Evolutionary conservation across 2,797 vertebrate species (phyloP).

Genomic region (Anabacerthia variegaticeps): DNA sequence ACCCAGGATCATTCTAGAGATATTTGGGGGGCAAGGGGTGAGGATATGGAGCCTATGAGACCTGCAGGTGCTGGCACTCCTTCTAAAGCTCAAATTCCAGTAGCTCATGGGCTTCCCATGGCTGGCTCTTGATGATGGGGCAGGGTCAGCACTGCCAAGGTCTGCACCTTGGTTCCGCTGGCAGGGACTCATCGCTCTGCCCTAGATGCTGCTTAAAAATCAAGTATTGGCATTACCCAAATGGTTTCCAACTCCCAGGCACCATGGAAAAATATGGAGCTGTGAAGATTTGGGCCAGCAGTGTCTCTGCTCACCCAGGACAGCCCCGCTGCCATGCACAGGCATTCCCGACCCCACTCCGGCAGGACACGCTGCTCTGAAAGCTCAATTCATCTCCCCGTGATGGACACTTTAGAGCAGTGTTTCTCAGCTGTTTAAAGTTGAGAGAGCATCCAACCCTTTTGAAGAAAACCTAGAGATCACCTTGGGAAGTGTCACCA

Average conservation of each 20-base stretch:
- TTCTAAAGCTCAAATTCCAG: not conserved
- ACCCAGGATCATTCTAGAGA: not conserved
- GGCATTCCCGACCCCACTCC: not conserved
- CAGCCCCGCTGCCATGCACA: rapidly evolving
- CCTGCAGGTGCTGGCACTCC: not conserved
- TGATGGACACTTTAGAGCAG: slow-evolving; percentile 49
- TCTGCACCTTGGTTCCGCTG: rapidly evolving
- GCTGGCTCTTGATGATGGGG: rapidly evolving
- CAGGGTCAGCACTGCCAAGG: rapidly evolving
- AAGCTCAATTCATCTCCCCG: not conserved
- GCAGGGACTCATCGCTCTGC: rapidly evolving
- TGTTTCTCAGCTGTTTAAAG: not conserved
- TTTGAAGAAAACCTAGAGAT: slow-evolving; percentile 55
- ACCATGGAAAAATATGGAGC: not conserved
- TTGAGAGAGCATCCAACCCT: slow-evolving; percentile 24
- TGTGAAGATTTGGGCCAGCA: not conserved
- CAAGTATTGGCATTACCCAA: rapidly evolving
- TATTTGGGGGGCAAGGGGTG: not conserved
- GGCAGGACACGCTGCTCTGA: not conserved
- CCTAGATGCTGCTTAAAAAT: not conserved
- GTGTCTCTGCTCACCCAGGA: not conserved
- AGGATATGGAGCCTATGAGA: not conserved
- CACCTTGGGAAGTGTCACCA: slow-evolving; percentile 22
- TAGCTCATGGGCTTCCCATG: not conserved
- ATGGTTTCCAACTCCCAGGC: not conserved